Evolutionary conservation across 2,888 invertebrate genomes (phyloP).

Genomic region (Actias luna): DNA sequence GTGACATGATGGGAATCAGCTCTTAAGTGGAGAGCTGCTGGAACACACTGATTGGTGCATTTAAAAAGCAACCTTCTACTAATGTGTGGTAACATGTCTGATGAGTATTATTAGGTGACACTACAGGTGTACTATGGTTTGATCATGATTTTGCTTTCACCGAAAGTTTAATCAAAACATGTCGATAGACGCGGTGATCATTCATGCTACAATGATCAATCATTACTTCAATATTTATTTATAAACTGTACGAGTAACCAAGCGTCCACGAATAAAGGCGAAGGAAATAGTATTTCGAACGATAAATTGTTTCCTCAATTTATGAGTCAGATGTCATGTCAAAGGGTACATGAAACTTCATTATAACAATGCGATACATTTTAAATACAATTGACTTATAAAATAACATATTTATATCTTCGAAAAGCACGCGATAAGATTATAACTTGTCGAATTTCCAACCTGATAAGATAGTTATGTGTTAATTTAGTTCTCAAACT

Average conservation of each 20-base stretch:
- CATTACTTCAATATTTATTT: background rate
- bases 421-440: conserved; percentile 16
- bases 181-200: no score
- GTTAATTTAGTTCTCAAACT: conserved; percentile 10
- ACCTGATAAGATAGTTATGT: conserved; percentile 19
- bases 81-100: no score
- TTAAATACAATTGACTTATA: background rate
- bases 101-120: no score
- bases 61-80: no score
- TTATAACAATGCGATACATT: background rate
- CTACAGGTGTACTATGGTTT: no score
- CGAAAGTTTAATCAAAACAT: no score
- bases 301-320: conserved; percentile 12
- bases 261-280: background rate
- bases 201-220: no score
- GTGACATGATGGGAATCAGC: no score
- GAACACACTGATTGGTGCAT: no score
- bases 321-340: conserved; percentile 5
- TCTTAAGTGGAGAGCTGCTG: no score
- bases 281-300: conserved; percentile 4
- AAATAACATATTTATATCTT: conserved; percentile 1
- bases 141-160: no score
- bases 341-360: conserved; percentile 4
- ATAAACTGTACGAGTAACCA: background rate
- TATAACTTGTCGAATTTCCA: conserved; percentile 13